These are phyloP conservation scores for Tetranychus urticae DNA, from an alignment of 1,140 invertebrate species.

Conservation along the genomic window DNA sequence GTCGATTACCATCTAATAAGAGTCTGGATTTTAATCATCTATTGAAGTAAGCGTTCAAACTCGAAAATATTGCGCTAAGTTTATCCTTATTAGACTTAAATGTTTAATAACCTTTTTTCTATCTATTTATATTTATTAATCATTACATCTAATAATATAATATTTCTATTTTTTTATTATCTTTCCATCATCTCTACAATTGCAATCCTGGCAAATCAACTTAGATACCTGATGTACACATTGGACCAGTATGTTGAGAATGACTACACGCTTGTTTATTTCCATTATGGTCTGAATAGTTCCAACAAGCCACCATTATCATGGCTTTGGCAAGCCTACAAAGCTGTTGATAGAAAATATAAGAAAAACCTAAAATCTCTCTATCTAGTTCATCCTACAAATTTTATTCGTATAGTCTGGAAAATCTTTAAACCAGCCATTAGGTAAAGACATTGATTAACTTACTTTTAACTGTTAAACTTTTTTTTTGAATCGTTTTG, in stretches of 20 bases:
- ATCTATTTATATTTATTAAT: not conserved
- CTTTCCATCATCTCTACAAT: no score
- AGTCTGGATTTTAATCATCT: conserved; percentile 56
- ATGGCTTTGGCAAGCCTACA: conserved; percentile 94
- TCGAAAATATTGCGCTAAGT: no score
- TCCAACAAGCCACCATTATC: conserved; percentile 86
- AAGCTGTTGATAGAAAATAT: conserved; percentile 88
- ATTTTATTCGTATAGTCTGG: conserved; percentile 87
- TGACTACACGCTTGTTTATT: conserved; percentile 97
- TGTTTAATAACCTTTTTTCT: no score
- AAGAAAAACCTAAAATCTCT: conserved; percentile 97
- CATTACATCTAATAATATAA: not conserved
- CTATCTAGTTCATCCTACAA: conserved; percentile 93
- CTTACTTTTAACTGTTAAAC: not conserved
- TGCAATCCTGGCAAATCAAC: not conserved
- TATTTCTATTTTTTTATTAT: not conserved
- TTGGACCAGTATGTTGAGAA: conserved; percentile 94
- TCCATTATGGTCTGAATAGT: conserved; percentile 86
- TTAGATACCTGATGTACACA: conserved; percentile 75
- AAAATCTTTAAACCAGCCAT: conserved; percentile 84
- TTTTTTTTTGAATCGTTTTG: not conserved
- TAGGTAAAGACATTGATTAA: conserved; percentile 25
- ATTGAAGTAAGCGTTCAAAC: conserved; percentile 34
- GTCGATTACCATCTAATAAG: conserved; percentile 63
- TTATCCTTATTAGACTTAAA: no score